Evolutionary conservation across 2,888 invertebrate genomes (phyloP).

Genomic region (Papilio demoleus): DNA sequence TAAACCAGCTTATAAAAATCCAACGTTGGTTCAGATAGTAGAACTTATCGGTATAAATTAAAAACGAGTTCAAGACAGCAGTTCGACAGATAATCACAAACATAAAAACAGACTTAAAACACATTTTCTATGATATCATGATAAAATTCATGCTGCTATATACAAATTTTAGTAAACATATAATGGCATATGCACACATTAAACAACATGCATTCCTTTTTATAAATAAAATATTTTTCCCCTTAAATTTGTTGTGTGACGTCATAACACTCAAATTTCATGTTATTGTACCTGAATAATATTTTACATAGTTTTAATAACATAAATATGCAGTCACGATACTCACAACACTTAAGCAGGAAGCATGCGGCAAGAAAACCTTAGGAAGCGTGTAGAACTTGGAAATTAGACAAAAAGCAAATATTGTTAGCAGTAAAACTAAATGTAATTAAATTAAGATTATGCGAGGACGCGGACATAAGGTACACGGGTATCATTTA

Average conservation of each 20-base stretch:
- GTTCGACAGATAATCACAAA: background rate
- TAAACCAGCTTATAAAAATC: no score
- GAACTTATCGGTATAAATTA: background rate
- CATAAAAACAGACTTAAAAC: background rate
- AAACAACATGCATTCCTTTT: background rate
- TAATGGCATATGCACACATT: background rate
- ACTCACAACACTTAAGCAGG: slow-evolving; percentile 42
- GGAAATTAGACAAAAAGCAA: slow-evolving; percentile 41
- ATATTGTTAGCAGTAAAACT: slow-evolving; percentile 35
- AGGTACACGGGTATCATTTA: slow-evolving; percentile 24
- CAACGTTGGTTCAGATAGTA: no score
- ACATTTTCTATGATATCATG: background rate
- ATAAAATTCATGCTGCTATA: background rate
- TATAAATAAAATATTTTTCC: no score
- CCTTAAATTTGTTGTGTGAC: no score
- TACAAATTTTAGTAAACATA: no score
- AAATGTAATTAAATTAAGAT: slow-evolving; percentile 19
- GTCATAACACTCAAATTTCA: background rate
- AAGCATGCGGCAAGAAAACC: slow-evolving; percentile 42
- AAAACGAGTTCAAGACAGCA: background rate
- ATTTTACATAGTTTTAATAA: background rate
- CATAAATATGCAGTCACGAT: slow-evolving; percentile 19
- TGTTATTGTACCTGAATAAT: background rate
- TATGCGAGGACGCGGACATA: slow-evolving; percentile 41
- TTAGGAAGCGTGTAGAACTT: slow-evolving; percentile 41